Conservation (phyloP, 2,797 vertebrate species). For the Halcyon chelicuti region DNA sequence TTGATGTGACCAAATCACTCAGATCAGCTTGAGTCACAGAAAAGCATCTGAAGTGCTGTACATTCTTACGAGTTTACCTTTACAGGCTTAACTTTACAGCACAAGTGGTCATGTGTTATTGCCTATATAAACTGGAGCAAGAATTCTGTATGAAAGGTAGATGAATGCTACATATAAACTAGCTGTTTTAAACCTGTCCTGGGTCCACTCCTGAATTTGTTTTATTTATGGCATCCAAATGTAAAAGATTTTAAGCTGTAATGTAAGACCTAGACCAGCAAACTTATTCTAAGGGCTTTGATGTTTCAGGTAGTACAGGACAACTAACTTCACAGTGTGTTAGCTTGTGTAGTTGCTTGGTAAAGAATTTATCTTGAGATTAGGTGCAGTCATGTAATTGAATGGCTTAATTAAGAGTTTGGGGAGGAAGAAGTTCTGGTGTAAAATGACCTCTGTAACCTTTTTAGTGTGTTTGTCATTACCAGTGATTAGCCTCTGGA, state of each 20-base stretch:
- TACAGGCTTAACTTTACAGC: neutral
- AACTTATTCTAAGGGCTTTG: neutral
- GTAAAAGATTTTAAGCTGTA: neutral
- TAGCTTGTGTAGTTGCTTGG: neutral
- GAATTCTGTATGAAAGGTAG: neutral
- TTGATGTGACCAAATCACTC: neutral
- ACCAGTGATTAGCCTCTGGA: neutral
- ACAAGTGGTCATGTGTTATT: neutral
- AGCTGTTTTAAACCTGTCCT: neutral
- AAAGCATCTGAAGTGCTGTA: neutral
- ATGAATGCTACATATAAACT: neutral
- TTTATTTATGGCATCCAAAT: neutral
- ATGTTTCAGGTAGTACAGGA: neutral
- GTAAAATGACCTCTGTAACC: neutral
- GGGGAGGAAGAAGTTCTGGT: neutral
- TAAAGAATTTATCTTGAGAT: neutral
- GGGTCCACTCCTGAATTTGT: neutral
- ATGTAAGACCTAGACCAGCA: neutral
- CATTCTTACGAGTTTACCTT: neutral
- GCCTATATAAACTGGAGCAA: neutral
- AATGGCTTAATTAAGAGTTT: neutral
- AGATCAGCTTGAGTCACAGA: neutral
- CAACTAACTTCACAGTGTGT: neutral
- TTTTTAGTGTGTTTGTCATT: neutral
- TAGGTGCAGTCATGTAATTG: neutral